Percentiles rank a stretch among this genome's conserved stretches.
phyloP scores from a whole-genome alignment of 2,113 vertebrate genomes.

The Poeciliopsis prolifica region DNA sequence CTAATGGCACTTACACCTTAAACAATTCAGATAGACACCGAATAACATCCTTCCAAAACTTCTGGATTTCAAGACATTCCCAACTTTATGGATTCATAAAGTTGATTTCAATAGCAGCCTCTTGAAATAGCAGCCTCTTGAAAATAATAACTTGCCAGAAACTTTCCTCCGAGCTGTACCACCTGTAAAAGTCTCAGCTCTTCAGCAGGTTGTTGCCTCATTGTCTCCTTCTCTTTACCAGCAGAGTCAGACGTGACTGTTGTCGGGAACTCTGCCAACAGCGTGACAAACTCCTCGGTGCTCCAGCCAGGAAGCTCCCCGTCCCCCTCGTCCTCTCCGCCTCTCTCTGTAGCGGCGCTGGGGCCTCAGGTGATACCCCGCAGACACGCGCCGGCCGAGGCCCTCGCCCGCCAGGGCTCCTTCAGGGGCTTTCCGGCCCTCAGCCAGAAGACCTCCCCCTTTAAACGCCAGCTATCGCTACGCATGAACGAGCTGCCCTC shows the following conservation, averaged over 20 bases:
- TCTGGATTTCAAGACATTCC: too few species aligned
- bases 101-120: too few species aligned
- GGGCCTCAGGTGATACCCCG: constrained; percentile 89
- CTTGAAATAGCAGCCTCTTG: too few species aligned
- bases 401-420: constrained; percentile 94
- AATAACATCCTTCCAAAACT: too few species aligned
- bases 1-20: too few species aligned
- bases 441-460: constrained; percentile 97
- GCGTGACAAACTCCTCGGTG: constrained; percentile 59
- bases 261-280: constrained; percentile 31
- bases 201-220: neutral
- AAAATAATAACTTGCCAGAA: neutral
- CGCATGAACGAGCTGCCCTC: constrained; percentile 97
- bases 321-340: constrained; percentile 87
- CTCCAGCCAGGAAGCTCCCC: constrained; percentile 72
- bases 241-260: constrained; percentile 84
- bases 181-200: neutral
- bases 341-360: constrained; percentile 80
- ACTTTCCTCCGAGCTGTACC: neutral
- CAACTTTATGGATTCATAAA: too few species aligned
- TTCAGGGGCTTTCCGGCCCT: constrained; percentile 96
- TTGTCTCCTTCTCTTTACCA: constrained; percentile 39
- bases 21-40: too few species aligned
- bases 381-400: constrained; percentile 92
- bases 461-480: constrained; percentile 94